Conservation (phyloP, 2,113 vertebrate species). For the Thamnaconus septentrionalis region DNA sequence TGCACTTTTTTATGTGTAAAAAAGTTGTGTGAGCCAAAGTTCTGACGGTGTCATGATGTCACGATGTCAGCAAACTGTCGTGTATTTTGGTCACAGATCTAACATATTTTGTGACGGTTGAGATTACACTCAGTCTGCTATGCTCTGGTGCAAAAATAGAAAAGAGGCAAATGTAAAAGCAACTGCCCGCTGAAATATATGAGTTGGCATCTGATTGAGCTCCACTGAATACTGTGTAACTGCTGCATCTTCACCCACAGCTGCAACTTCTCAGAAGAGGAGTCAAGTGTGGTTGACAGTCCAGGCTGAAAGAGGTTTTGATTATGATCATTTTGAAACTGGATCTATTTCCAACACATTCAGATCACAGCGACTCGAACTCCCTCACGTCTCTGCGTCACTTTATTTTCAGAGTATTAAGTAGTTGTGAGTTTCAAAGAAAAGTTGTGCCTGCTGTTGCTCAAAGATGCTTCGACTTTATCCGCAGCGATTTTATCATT, state of each 20-base stretch:
- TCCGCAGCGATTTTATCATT: too few species aligned
- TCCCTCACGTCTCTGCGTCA: too few species aligned
- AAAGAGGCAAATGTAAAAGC: conserved; percentile 12
- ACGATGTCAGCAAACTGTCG: too few species aligned
- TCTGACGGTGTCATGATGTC: too few species aligned
- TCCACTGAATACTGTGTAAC: conserved; percentile 9
- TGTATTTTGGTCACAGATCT: too few species aligned
- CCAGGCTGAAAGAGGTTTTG: conserved; percentile 41
- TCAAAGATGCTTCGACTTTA: too few species aligned
- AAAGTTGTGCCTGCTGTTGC: too few species aligned
- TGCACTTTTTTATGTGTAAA: too few species aligned
- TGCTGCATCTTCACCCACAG: conserved; percentile 43
- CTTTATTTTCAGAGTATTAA: too few species aligned
- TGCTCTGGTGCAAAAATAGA: conserved; percentile 5
- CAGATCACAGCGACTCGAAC: neutral
- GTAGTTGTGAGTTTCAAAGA: too few species aligned
- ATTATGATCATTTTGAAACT: conserved; percentile 47
- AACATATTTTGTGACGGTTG: too few species aligned
- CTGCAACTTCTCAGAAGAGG: conserved; percentile 33
- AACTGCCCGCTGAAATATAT: conserved; percentile 17
- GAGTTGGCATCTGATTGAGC: conserved; percentile 20
- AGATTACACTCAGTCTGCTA: neutral
- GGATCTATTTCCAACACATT: conserved; percentile 44
- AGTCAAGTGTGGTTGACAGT: conserved; percentile 48
- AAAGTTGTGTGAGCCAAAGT: too few species aligned